Conservation (phyloP, 2,113 vertebrate species). For the Poecilia latipinna region DNA sequence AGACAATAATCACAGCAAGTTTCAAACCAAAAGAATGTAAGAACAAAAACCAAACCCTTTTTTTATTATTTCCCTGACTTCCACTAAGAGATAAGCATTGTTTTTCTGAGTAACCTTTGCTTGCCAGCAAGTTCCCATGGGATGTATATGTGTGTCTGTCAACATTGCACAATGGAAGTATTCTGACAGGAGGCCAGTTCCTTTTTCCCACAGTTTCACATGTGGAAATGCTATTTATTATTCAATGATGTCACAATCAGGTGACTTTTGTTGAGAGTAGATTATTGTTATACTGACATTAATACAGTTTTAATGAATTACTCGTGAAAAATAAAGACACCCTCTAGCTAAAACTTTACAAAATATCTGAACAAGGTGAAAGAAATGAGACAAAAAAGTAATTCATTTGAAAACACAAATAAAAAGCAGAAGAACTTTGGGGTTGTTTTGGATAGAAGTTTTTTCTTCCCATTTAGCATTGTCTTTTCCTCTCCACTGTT, state of each 20-base stretch:
- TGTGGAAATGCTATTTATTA: constrained; percentile 31
- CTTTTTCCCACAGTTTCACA: constrained; percentile 70
- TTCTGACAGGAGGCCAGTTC: constrained; percentile 66
- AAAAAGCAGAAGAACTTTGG: too few species aligned
- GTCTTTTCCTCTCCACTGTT: too few species aligned
- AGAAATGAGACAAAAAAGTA: too few species aligned
- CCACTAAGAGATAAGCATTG: constrained; percentile 64
- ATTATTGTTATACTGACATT: constrained; percentile 20
- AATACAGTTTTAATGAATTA: too few species aligned
- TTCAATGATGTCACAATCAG: constrained; percentile 33
- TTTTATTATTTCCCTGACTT: constrained; percentile 71
- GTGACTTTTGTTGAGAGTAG: constrained; percentile 10
- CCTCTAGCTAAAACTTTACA: neutral
- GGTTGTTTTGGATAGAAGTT: too few species aligned
- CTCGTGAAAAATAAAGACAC: neutral
- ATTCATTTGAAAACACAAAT: too few species aligned
- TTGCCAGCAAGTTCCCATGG: constrained; percentile 72
- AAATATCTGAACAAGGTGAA: too few species aligned
- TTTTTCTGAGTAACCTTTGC: constrained; percentile 61
- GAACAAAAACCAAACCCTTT: neutral
- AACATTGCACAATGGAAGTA: constrained; percentile 64
- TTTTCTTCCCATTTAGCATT: too few species aligned
- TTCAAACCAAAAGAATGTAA: constrained; percentile 10
- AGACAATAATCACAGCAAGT: constrained; percentile 12
- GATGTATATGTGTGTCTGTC: constrained; percentile 18